Evolutionary conservation across 1,140 invertebrate species (phyloP).

Genomic region (Aphelenchoides fujianensis): DNA sequence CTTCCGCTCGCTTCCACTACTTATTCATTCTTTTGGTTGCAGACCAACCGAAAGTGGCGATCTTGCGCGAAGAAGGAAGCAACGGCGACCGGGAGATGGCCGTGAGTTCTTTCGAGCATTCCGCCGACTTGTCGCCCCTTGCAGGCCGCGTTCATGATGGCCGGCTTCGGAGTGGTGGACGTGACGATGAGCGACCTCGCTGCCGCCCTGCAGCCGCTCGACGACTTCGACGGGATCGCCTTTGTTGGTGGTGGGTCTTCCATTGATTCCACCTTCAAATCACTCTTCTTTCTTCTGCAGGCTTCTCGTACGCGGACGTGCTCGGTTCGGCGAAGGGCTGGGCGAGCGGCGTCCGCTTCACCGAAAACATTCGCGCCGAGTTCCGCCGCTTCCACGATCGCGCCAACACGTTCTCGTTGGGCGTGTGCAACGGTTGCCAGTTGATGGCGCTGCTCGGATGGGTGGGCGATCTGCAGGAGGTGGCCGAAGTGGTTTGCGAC

Average conservation of each 20-base stretch:
- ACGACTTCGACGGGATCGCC: constrained; percentile 79
- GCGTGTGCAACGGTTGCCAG: constrained; percentile 96
- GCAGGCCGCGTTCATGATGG: constrained; percentile 81
- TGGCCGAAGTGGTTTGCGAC: constrained; percentile 1
- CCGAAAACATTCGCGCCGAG: constrained; percentile 70
- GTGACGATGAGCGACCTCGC: constrained; percentile 85
- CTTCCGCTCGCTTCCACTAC: constrained; percentile 8
- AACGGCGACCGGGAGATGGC: constrained; percentile 97
- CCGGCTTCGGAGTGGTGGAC: constrained; percentile 85
- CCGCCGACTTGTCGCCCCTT: no score
- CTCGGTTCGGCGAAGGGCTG: constrained; percentile 91
- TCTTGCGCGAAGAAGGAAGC: constrained; percentile 89
- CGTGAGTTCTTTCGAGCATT: no score
- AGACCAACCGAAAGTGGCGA: constrained; percentile 72
- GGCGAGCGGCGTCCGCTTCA: constrained; percentile 83
- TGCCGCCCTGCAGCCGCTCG: constrained; percentile 69
- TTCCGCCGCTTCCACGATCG: constrained; percentile 73
- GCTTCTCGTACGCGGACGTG: constrained; percentile 96
- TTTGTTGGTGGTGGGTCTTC: constrained; percentile 97
- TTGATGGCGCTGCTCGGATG: constrained; percentile 76
- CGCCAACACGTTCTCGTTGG: constrained; percentile 84
- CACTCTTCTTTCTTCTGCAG: no score
- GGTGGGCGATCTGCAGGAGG: constrained; percentile 59
- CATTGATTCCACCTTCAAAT: no score
- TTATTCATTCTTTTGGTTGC: constrained; percentile 3